Base-by-base conservation (phyloP, 2,888 invertebrate genomes). In the Lepas anatifera region DNA sequence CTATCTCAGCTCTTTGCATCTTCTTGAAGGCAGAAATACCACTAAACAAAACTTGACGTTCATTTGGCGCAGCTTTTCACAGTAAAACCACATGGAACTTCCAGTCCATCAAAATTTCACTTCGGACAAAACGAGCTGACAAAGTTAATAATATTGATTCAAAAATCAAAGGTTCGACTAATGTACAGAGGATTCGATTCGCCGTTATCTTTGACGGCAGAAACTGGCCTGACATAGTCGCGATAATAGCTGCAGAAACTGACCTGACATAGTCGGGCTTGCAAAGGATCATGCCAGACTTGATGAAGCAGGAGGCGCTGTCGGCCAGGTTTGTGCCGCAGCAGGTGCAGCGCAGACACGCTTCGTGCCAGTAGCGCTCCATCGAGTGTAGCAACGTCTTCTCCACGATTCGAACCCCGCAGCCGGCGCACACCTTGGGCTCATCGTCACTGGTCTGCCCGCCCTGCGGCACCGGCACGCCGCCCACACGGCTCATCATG, bases 241-340 rank as follows among this genome's bases (percentile, higher is more conserved):
- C n/a, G n/a, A n/a, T n/a, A n/a, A n/a, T n/a, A 41, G 41, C 41
- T 41, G 41, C 41, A 18, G 29, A 8, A n/a, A 83, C 90, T 87
- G 79, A 96, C 96, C 93, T 89, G 84, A 92, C 91, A 82, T 96
- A 96, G 82, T 96, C 95, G 79, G 91, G 92, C 84, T 94, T 95
- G 86, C 96, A 96, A 83, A 92, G 95, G 77, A 95, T 95, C 79
- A 90, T 90, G 77, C 92, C 93, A 80, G 95, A 93, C 75, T 92
- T 85, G 74, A 92, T 89, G 81, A 94, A 96, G 82, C 95, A 96
- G 75, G 95, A 89, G 78, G 89, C 87, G 80, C 95, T 93, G 2
- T 92, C 88, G 80, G 95, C 95, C 75, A 96, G 84, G 7, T 90
- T 88, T 81, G 89, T 87, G 77, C 90, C 87, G 81, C 96, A 96